phyloP scores from a whole-genome alignment of 2,113 vertebrate genomes.

The Hiodon alosoides region DNA sequence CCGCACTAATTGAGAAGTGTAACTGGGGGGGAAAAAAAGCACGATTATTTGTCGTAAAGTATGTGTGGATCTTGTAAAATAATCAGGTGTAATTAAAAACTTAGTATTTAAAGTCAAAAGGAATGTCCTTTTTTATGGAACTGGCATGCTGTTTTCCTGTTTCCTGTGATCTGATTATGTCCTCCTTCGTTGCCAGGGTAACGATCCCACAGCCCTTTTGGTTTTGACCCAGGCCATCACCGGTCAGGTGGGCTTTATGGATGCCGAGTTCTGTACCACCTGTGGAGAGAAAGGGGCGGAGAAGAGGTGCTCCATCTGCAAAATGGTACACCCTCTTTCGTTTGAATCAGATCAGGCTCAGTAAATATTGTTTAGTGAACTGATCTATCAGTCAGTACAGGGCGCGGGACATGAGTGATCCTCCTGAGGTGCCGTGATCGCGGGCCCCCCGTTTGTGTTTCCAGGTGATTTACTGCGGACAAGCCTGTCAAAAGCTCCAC shows the following conservation, averaged over 20 bases:
- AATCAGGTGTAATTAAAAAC: too few relatives aligned
- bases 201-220: slow-evolving; percentile 89
- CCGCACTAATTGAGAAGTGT: background rate
- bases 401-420: background rate
- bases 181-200: slow-evolving; percentile 64
- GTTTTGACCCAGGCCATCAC: slow-evolving; percentile 95
- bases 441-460: slow-evolving; percentile 1
- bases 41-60: background rate
- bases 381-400: too few relatives aligned
- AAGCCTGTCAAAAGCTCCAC: slow-evolving; percentile 88
- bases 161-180: background rate
- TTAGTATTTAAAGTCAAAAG: background rate
- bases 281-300: slow-evolving; percentile 93
- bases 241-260: slow-evolving; percentile 93
- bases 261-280: slow-evolving; percentile 90
- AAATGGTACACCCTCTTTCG: slow-evolving; percentile 71
- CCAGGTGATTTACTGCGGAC: slow-evolving; percentile 89
- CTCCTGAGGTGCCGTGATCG: background rate
- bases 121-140: too few relatives aligned
- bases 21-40: too few relatives aligned
- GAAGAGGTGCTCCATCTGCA: slow-evolving; percentile 92
- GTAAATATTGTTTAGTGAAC: too few relatives aligned
- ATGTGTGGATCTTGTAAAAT: background rate
- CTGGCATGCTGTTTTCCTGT: background rate
- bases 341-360: background rate